Conservation (phyloP, 2,888 invertebrate species). For the Pammene aurita region DNA sequence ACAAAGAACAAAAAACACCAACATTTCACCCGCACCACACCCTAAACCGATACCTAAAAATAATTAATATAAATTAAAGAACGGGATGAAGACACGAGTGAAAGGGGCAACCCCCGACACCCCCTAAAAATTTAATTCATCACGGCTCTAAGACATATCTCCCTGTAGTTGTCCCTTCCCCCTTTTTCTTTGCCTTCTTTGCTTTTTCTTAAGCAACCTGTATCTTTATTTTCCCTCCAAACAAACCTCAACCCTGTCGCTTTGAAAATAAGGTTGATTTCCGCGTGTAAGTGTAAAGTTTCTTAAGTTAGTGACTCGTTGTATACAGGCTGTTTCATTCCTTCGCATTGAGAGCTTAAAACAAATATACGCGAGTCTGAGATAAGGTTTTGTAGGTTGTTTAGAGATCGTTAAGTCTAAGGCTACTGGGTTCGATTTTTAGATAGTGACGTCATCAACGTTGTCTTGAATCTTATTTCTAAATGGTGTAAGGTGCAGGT, state of each 20-base stretch:
- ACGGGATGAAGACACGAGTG: conserved; percentile 76
- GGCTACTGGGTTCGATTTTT: conserved; percentile 41
- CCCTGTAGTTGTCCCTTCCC: conserved; percentile 70
- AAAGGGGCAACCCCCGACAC: conserved; percentile 70
- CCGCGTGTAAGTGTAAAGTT: conserved; percentile 14
- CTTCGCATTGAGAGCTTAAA: conserved; percentile 79
- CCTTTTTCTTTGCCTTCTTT: conserved; percentile 83
- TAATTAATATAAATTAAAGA: conserved; percentile 78
- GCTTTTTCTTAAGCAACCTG: conserved; percentile 74
- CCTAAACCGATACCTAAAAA: conserved; percentile 53
- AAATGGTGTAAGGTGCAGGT: too few species aligned
- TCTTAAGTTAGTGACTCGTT: conserved; percentile 57
- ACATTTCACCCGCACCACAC: conserved; percentile 11
- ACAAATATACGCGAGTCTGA: conserved; percentile 76
- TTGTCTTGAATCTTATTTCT: not conserved
- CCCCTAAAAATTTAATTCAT: conserved; percentile 84
- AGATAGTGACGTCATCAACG: conserved; percentile 22
- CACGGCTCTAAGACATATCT: conserved; percentile 80
- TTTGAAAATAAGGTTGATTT: not conserved
- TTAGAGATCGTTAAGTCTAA: conserved; percentile 57
- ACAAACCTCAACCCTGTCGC: conserved; percentile 45
- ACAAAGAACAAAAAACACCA: conserved; percentile 1
- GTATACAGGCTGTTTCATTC: conserved; percentile 76
- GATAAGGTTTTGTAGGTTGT: conserved; percentile 79
- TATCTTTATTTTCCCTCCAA: conserved; percentile 48